Evolutionary conservation across 2,888 invertebrate genomes (phyloP).

Genomic region (Rhopalosiphum nymphaeae): DNA sequence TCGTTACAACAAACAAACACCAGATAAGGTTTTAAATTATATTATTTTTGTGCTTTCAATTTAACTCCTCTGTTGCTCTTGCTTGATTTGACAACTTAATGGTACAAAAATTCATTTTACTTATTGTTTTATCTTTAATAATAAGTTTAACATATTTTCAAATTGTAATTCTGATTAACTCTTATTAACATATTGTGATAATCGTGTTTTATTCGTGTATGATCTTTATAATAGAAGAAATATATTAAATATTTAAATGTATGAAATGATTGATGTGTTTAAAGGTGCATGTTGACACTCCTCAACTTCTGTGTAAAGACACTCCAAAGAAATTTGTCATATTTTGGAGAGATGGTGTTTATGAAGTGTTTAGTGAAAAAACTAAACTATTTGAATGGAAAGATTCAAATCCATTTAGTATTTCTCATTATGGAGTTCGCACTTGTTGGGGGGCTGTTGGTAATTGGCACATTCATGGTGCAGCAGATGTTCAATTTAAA

Average conservation of each 20-base stretch:
- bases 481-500: slow-evolving; percentile 58
- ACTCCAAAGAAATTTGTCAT: slow-evolving; percentile 75
- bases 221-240: neutral
- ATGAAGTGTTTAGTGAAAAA: slow-evolving; percentile 73
- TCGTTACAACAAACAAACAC: slow-evolving; percentile 82
- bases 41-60: neutral
- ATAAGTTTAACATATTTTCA: slow-evolving; percentile 20
- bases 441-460: slow-evolving; percentile 78
- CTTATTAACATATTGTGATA: neutral
- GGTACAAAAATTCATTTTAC: neutral
- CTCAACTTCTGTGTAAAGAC: slow-evolving; percentile 74
- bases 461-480: slow-evolving; percentile 74
- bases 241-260: neutral
- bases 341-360: slow-evolving; percentile 74
- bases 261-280: slow-evolving; percentile 52
- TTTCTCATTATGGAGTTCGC: slow-evolving; percentile 77
- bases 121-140: neutral
- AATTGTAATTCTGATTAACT: neutral
- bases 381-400: slow-evolving; percentile 75
- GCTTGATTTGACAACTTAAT: neutral
- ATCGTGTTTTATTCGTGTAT: neutral
- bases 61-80: neutral
- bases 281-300: slow-evolving; percentile 75
- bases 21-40: slow-evolving; percentile 76
- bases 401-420: slow-evolving; percentile 75